Evolutionary conservation across 2,113 vertebrate species (phyloP).

Genomic region (Tupaia tana): DNA sequence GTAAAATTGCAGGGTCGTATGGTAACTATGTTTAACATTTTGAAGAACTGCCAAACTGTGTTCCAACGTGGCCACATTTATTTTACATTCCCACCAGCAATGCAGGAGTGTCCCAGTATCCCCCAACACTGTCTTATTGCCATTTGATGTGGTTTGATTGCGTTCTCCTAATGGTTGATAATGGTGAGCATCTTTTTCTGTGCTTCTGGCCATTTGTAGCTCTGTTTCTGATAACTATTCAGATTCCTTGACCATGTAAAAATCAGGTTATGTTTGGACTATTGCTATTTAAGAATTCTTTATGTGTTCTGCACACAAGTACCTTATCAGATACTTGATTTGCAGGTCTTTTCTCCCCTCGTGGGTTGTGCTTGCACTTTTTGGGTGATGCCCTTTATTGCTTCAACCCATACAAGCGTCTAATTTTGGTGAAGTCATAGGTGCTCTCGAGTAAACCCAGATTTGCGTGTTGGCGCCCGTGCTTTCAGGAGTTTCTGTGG

Average conservation of each 20-base stretch:
- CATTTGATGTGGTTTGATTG: not conserved
- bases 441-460: not conserved
- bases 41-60: not conserved
- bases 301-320: not conserved
- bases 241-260: slow-evolving; percentile 21
- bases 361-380: slow-evolving; percentile 8
- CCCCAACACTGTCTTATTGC: not conserved
- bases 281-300: not conserved
- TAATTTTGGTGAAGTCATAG: not conserved
- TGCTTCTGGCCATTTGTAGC: not conserved
- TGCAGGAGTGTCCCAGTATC: not conserved
- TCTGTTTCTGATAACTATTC: not conserved
- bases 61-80: not conserved
- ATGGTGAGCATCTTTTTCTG: not conserved
- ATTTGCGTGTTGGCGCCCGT: not conserved
- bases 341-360: not conserved
- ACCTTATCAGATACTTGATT: not conserved
- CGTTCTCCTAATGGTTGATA: not conserved
- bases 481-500: not conserved
- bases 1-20: not conserved
- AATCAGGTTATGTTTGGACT: not conserved
- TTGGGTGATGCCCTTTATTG: not conserved
- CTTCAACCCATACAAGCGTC: not conserved
- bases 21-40: not conserved
- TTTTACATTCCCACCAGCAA: not conserved